Evolutionary conservation across 2,113 vertebrate species (phyloP).

Genomic region (Trogon surrucura): DNA sequence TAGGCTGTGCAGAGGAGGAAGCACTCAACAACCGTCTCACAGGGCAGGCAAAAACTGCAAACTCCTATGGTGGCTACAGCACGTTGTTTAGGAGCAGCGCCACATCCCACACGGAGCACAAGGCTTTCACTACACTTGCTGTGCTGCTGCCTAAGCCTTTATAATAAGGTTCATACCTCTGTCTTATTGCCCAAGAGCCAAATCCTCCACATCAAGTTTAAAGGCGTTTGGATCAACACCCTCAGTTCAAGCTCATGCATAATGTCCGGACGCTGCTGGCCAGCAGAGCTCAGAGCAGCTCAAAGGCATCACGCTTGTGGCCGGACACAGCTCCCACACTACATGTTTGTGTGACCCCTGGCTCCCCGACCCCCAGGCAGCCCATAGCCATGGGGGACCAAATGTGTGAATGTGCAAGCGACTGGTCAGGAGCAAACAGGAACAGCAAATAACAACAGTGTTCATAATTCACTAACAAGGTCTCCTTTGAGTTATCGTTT

Average conservation of each 20-base stretch:
- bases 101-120: neutral
- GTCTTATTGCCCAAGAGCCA: neutral
- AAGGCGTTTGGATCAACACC: neutral
- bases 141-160: neutral
- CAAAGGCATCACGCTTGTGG: neutral
- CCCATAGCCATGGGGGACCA: neutral
- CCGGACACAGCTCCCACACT: neutral
- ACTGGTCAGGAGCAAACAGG: neutral
- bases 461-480: neutral
- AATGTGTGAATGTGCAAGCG: neutral
- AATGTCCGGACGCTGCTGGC: neutral
- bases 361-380: neutral
- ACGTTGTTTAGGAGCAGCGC: neutral
- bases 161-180: neutral
- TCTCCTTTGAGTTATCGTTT: neutral
- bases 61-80: neutral
- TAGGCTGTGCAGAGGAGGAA: neutral
- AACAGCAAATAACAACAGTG: neutral
- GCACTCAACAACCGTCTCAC: neutral
- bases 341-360: neutral
- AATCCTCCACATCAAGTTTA: neutral
- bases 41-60: neutral
- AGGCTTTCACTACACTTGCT: neutral
- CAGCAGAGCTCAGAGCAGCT: neutral
- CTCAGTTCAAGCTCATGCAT: neutral